Evolutionary conservation across 2,888 invertebrate genomes (phyloP).

Genomic region (Scaptodrosophila latifasciaeformis): DNA sequence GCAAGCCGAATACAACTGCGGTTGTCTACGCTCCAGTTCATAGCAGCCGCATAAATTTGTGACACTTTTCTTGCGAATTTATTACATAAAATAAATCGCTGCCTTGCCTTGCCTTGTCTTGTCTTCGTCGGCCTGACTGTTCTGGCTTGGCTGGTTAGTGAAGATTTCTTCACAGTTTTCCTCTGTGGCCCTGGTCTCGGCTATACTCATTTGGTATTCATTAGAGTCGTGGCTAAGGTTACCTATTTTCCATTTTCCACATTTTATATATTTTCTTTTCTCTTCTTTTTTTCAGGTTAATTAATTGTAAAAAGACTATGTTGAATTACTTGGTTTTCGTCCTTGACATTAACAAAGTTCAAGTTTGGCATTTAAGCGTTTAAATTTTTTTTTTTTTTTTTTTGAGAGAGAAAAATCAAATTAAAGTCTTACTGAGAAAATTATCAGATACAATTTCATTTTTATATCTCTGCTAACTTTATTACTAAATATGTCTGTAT

Average conservation of each 20-base stretch:
- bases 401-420: too few species aligned
- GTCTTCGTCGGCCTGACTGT: too few species aligned
- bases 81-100: constrained; percentile 63
- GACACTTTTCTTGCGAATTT: constrained; percentile 63
- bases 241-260: too few species aligned
- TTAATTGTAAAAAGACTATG: constrained; percentile 59
- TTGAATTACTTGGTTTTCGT: too few species aligned
- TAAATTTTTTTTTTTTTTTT: constrained; percentile 6
- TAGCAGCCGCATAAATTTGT: constrained; percentile 55
- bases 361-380: constrained; percentile 12
- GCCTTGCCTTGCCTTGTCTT: too few species aligned
- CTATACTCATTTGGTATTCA: constrained; percentile 63
- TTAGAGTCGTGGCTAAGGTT: constrained; percentile 49
- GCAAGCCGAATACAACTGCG: too few species aligned
- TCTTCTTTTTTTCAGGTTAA: constrained; percentile 55
- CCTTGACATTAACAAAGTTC: neutral
- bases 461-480: constrained; percentile 1
- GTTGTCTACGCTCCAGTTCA: constrained; percentile 38
- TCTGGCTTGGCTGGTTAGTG: too few species aligned
- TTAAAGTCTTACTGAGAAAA: too few species aligned
- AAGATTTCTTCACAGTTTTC: too few species aligned
- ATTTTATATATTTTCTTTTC: too few species aligned
- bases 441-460: too few species aligned
- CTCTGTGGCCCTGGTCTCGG: too few species aligned
- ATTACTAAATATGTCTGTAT: constrained; percentile 2